Evolutionary conservation across 2,888 invertebrate species (phyloP).

Genomic region (Pyrrhia umbra): DNA sequence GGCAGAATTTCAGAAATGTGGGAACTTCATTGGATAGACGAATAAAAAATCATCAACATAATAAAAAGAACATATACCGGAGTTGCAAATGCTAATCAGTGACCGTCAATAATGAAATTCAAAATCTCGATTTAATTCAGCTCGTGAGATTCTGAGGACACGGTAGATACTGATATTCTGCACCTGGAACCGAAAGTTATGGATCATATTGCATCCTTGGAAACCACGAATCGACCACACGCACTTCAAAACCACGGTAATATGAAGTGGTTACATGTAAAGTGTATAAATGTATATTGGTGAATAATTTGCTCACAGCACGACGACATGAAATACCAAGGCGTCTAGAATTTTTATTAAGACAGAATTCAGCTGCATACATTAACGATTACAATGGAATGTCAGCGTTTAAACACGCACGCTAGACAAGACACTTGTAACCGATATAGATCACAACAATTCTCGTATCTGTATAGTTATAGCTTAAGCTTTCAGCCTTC

Average conservation of each 20-base stretch:
- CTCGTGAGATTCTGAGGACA: conserved; percentile 22
- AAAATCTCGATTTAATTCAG: conserved; percentile 3
- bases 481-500: background rate
- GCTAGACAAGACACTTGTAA: background rate
- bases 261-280: conserved; percentile 19
- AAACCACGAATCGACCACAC: conserved; percentile 3
- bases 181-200: conserved; percentile 12
- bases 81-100: background rate
- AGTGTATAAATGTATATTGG: background rate
- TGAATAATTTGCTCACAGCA: background rate
- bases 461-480: background rate
- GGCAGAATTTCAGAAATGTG: too few species aligned
- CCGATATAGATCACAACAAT: background rate
- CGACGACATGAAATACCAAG: background rate
- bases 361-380: background rate
- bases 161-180: conserved; percentile 9
- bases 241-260: conserved; percentile 30
- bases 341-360: background rate
- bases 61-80: background rate
- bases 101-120: conserved; percentile 4
- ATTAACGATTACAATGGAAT: background rate
- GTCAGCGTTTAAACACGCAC: background rate
- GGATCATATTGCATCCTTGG: conserved; percentile 2
- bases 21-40: too few species aligned
- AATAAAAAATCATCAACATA: background rate